Evolutionary conservation across 2,797 vertebrate species (phyloP).

Genomic region (Schizothorax lantsangensis): DNA sequence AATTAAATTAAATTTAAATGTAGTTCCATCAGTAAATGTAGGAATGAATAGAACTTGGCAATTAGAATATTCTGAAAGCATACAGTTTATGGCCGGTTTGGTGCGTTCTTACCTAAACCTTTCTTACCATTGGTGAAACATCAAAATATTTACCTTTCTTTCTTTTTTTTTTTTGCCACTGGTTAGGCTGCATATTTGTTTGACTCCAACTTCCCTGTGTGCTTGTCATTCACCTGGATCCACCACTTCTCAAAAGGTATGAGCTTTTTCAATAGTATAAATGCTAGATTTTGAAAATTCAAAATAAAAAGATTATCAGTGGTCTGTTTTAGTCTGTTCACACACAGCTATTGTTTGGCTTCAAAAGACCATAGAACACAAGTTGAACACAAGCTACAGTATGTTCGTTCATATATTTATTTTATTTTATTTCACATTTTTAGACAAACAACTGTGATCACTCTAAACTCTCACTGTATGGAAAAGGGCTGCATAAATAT

Average conservation of each 20-base stretch:
- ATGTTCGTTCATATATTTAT: not conserved
- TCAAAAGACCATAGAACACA: too few relatives aligned
- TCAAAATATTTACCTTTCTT: not conserved
- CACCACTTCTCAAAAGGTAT: not conserved
- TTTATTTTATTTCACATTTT: not conserved
- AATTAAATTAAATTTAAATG: not conserved
- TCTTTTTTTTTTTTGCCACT: not conserved
- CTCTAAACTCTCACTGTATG: not conserved
- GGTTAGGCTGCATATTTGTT: slow-evolving; percentile 1
- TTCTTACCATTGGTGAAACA: not conserved
- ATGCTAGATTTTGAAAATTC: not conserved
- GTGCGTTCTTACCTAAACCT: not conserved
- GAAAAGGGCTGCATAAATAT: not conserved
- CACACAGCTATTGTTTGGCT: not conserved
- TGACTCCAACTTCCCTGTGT: not conserved
- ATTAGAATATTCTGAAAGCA: not conserved
- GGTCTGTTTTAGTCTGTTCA: not conserved
- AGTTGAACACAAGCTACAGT: not conserved
- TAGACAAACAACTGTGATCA: not conserved
- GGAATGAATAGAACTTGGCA: not conserved
- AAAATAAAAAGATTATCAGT: not conserved
- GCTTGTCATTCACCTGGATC: not conserved
- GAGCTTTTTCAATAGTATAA: not conserved
- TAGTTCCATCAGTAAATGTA: not conserved
- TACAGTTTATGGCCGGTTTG: not conserved